These are phyloP conservation scores for Mystacides longicornis DNA, from an alignment of 2,888 invertebrate species.

Conservation along the genomic window DNA sequence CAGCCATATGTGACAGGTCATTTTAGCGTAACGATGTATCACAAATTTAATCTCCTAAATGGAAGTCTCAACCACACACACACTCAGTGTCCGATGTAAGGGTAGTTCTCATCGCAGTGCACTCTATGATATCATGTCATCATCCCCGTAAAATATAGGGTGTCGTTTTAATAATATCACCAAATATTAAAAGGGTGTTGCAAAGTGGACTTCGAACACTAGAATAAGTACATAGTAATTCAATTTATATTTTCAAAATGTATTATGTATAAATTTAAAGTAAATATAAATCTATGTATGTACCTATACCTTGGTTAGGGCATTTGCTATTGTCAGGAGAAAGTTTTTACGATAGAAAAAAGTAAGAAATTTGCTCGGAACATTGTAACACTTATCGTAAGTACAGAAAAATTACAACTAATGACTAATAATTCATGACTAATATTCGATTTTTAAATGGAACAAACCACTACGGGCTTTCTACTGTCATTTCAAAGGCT, in stretches of 20 bases:
- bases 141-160: neutral
- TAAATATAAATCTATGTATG: neutral
- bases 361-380: too few species aligned
- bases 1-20: conserved; percentile 59
- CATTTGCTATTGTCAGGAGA: too few species aligned
- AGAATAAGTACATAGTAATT: neutral
- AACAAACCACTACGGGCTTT: too few species aligned
- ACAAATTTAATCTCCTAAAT: conserved; percentile 69
- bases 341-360: too few species aligned
- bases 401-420: too few species aligned
- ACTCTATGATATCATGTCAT: neutral
- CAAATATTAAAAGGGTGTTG: neutral
- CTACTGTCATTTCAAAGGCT: too few species aligned
- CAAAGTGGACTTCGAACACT: neutral
- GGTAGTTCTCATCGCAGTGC: neutral
- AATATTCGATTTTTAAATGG: too few species aligned
- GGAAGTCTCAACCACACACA: conserved; percentile 32
- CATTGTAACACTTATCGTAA: too few species aligned
- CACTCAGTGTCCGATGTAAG: neutral
- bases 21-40: conserved; percentile 50
- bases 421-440: too few species aligned
- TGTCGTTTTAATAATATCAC: neutral
- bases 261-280: neutral
- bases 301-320: neutral
- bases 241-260: neutral